Conservation (phyloP, 37 sponge, comb jelly and placozoan genomes). For the Halisarca cf. caerulea region DNA sequence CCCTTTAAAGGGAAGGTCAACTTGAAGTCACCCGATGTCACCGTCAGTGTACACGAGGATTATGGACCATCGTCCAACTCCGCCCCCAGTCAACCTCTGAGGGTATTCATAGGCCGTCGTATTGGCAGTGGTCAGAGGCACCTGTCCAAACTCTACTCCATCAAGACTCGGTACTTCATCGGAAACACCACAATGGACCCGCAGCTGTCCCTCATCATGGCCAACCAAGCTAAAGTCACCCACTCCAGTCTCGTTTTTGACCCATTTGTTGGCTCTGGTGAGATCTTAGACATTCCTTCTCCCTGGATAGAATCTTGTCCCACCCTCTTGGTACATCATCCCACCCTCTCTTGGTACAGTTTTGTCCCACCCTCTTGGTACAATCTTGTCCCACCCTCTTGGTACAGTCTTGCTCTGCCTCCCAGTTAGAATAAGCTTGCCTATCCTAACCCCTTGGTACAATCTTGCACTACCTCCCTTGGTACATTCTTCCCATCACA, state of each 20-base stretch:
- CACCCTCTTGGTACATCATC: too few species aligned
- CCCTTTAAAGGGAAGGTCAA: conserved; percentile 73
- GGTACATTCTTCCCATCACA: too few species aligned
- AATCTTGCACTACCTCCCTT: too few species aligned
- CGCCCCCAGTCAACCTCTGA: conserved; percentile 54
- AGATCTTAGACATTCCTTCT: not conserved
- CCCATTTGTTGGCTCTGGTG: conserved; percentile 95
- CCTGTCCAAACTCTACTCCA: conserved; percentile 63
- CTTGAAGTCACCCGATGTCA: conserved; percentile 53
- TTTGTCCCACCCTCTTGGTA: too few species aligned
- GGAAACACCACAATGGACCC: conserved; percentile 97
- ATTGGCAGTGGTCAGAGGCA: conserved; percentile 74
- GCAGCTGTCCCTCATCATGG: conserved; percentile 92
- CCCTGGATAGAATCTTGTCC: too few species aligned
- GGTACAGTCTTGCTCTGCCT: too few species aligned
- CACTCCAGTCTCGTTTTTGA: conserved; percentile 80
- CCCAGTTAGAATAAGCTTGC: too few species aligned
- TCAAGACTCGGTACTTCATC: conserved; percentile 86
- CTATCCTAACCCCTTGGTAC: too few species aligned
- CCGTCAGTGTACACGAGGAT: conserved; percentile 73
- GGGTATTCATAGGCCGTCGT: conserved; percentile 75
- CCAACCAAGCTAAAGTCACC: conserved; percentile 86
- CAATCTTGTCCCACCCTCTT: too few species aligned
- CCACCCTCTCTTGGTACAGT: too few species aligned
- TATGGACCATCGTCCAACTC: conserved; percentile 63